These are phyloP conservation scores for Pollimyrus isidori DNA, from an alignment of 2,113 vertebrate genomes.

Conservation along the genomic window DNA sequence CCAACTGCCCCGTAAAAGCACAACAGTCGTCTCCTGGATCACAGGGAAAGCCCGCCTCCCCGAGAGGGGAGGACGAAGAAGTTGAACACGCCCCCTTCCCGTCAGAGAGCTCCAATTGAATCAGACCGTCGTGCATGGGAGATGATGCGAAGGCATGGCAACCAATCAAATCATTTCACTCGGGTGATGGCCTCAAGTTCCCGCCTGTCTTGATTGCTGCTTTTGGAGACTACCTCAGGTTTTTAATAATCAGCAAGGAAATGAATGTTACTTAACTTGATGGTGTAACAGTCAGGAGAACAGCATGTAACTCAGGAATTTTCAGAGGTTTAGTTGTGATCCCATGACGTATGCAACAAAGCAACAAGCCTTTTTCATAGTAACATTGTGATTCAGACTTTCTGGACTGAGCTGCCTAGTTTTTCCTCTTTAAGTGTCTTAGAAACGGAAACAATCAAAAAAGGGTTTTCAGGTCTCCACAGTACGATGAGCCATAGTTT, in stretches of 20 bases:
- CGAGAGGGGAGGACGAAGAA: conserved; percentile 70
- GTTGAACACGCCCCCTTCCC: conserved; percentile 55
- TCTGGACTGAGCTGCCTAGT: neutral
- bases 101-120: conserved; percentile 69
- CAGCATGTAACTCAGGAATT: conserved; percentile 56
- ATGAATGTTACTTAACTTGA: conserved; percentile 49
- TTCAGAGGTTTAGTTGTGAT: conserved; percentile 33
- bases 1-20: conserved; percentile 82
- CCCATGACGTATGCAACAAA: neutral
- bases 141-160: conserved; percentile 45
- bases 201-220: conserved; percentile 45
- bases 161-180: conserved; percentile 56
- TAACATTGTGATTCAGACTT: neutral
- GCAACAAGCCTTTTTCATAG: neutral
- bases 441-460: conserved; percentile 15
- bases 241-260: conserved; percentile 36
- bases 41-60: conserved; percentile 75
- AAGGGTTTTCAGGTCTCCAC: neutral
- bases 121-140: conserved; percentile 22
- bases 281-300: conserved; percentile 58
- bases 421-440: conserved; percentile 12
- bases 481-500: neutral
- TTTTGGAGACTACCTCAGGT: conserved; percentile 66
- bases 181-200: conserved; percentile 33
- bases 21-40: conserved; percentile 75